Evolutionary conservation across 2,113 vertebrate species (phyloP), one percentile per base, ranked within the genome.

Genomic region (Pycnonotus jocosus): DNA sequence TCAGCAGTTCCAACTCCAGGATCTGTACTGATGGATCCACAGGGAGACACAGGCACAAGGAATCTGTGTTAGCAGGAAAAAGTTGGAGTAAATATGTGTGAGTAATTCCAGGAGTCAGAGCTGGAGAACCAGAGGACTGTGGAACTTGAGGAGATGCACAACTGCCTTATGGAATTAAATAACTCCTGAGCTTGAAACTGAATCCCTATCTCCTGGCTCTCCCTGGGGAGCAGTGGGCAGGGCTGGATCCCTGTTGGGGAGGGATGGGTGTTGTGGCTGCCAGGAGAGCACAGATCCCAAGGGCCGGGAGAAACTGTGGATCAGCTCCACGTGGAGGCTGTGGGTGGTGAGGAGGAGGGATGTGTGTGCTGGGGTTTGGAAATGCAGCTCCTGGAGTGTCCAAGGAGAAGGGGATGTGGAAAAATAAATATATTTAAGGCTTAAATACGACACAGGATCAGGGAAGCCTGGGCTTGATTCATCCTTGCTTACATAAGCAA

Each of bases 281-380:
- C 58, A 45, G 69, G 69, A 33, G 57, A 62, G 57, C 28, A 13
- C 15, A 5, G 38, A 61, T 69, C 33, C 45, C 0, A 0, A 78
- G 73, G 56, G 38, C 64, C 1, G 3, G 64, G n/a, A 79, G 56
- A 54, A 70, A 7, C 35, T 24, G 73, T 0, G 13, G 84, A 54
- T 79, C 73, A 47, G 84, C 56, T 62, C 65, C 84, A 61, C 47
- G 40, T 62, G 84, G 40, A 9, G 64, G 64, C 64, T 19, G 93
- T 56, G 90, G 95, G 96, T 10, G 86, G 35, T 50, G 78, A 10
- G 27, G 81, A 62, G 95, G 96, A 96, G 93, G 82, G 76, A 37
- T 80, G 74, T 92, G 87, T 86, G 48, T 88, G 81, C 88, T 94
- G 81, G 76, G 45, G 57, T 79, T 76, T 7, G 35, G 64, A 33